Evolutionary conservation across 1,140 invertebrate genomes (phyloP), one percentile per base, ranked within the genome.

Genomic region (Nymphalis io): DNA sequence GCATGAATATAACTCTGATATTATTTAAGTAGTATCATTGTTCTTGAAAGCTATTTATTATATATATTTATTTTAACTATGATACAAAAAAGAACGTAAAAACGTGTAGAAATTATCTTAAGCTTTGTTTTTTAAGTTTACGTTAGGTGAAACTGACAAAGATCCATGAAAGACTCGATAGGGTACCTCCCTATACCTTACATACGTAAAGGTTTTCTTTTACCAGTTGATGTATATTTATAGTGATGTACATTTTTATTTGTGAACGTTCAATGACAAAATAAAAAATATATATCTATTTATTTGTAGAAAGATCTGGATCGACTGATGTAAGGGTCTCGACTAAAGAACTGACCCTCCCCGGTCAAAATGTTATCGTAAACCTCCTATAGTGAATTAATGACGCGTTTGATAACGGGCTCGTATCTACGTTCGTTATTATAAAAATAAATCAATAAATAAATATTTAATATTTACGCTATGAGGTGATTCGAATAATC

Each of bases 291-390:
- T 12, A 23, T 38, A 11, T 40, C 15, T 8, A 27, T 61, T 23
- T 27, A 33, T 48, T 60, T 64, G 39, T 69, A 60, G 63, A 70
- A 75, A 66, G 61, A 80, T 77, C 75, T 80, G 38, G 67, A 72
- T 73, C 65, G 74, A 75, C 73, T 85, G 82, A 83, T 79, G 81
- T 72, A 84, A 83, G 62, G 42, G 63, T 58, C 51, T 55, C 13
- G 13, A n/a, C 20, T 55, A 58, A 20, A 18, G 44, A 60, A 57
- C 20, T 20, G 51, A 59, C 81, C 78, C 83, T 78, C 79, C 78
- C 78, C 74, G 78, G 76, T 74, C 44, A 60, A 21, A 46, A 70
- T 82, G 82, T 86, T 86, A 86, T 86, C 72, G 68, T 57, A 75
- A 74, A 38, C 51, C 60, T 69, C 60, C 59, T 69, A 63, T 15